Base-by-base conservation (phyloP, 1,140 invertebrate species). In the Triops cancriformis region DNA sequence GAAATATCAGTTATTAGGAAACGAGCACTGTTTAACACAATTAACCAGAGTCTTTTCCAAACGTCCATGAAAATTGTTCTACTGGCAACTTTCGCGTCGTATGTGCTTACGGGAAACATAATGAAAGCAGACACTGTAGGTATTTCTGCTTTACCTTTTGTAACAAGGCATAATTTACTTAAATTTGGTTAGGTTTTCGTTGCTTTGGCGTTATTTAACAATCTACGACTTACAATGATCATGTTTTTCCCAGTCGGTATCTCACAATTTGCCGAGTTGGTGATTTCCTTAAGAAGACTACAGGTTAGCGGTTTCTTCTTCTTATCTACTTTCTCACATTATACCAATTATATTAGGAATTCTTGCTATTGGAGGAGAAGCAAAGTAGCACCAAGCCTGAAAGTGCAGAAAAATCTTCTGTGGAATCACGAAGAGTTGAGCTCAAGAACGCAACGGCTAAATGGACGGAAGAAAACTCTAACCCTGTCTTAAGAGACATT, bases 391-490 rank as follows among this genome's bases (percentile, higher is more conserved):
- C 2, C 23, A 23, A 64, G 18, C 18, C 23, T 64, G 51, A 64
- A 64, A 64, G 23, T 14, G 18, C 0, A 23, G 7, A 64, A 64
- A 64, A 23, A 18, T 23, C n/a, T 64, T 64, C 51, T 10, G 18
- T 6, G 6, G 51, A 64, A 64, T 64, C n/a, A 4, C 14, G 23
- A 23, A 64, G 23, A 64, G 75, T 86, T 11, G 79, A 80, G 72
- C 80, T 85, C 18, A 79, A 83, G 26, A 82, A 84, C 76, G 73
- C 85, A 1, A 81, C 81, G 41, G 84, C 83, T 14, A 83, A 82
- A 74, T 86, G 85, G 85, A 82, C 72, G 9, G 14, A 72, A 45
- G 64, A 79, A 26, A 73, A 76, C 12, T 75, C 73, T 10, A 75
- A 77, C 10, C 23, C 45, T 27, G 77, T 79, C 10, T 72, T 86